phyloP scores from a whole-genome alignment of 1,140 invertebrate genomes.

The Acromyrmex echinatior region DNA sequence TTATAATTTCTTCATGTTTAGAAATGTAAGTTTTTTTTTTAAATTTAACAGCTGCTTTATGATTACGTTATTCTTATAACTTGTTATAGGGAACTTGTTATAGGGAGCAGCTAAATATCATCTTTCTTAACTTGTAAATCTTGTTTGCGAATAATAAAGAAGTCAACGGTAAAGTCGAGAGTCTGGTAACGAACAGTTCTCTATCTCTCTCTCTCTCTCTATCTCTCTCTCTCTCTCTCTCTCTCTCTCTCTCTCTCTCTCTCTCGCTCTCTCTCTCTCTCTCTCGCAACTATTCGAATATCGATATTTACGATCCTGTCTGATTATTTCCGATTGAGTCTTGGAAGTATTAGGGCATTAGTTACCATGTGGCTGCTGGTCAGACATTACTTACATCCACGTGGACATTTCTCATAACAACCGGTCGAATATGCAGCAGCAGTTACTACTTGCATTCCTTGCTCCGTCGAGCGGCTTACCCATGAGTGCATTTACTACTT shows the following conservation, averaged over 20 bases:
- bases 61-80: background rate
- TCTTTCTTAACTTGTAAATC: constrained; percentile 34
- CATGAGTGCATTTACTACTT: constrained; percentile 50
- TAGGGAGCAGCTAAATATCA: constrained; percentile 15
- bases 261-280: background rate
- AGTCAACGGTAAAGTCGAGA: constrained; percentile 53
- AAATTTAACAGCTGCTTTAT: background rate
- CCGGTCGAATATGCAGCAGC: constrained; percentile 46
- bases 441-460: constrained; percentile 57
- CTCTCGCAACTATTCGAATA: constrained; percentile 29
- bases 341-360: constrained; percentile 50
- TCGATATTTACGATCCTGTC: constrained; percentile 45
- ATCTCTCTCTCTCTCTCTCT: background rate
- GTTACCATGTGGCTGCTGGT: constrained; percentile 54
- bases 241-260: constrained; percentile 18
- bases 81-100: background rate
- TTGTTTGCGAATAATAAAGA: constrained; percentile 56
- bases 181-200: constrained; percentile 16
- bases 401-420: constrained; percentile 60
- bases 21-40: background rate
- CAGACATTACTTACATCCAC: constrained; percentile 47
- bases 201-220: background rate
- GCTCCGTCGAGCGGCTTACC: constrained; percentile 15
- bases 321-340: constrained; percentile 56
- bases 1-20: background rate